These are phyloP conservation scores for Ceraclea dissimilis DNA, from an alignment of 2,888 invertebrate species.

Conservation along the genomic window DNA sequence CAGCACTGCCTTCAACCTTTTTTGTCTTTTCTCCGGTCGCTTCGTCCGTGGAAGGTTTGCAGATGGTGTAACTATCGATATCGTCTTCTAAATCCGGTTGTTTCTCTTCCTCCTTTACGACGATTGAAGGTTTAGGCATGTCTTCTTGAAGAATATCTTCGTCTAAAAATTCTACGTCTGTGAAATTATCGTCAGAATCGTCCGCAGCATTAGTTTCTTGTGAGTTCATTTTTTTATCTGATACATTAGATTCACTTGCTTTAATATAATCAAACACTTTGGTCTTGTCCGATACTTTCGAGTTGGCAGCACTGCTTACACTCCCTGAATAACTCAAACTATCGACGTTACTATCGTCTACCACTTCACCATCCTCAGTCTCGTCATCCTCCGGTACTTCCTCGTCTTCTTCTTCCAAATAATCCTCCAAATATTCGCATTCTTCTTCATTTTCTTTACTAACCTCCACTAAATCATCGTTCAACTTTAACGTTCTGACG, in stretches of 20 bases:
- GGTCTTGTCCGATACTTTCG: background rate
- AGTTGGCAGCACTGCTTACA: background rate
- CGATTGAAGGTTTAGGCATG: background rate
- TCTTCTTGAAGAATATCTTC: slow-evolving; percentile 9
- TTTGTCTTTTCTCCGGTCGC: background rate
- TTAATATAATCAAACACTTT: background rate
- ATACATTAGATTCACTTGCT: background rate
- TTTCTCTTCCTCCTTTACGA: slow-evolving; percentile 6
- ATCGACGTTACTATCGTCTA: background rate
- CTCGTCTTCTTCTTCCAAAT: slow-evolving; percentile 17
- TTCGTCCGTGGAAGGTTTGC: background rate
- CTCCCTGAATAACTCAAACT: background rate
- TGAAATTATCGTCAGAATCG: slow-evolving; percentile 9
- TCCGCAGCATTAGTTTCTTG: background rate
- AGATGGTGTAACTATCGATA: slow-evolving; percentile 8
- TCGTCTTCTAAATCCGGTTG: slow-evolving; percentile 23
- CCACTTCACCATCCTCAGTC: slow-evolving; percentile 7
- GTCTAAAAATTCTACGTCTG: slow-evolving; percentile 12
- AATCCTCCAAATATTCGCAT: slow-evolving; percentile 10
- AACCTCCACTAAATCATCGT: background rate
- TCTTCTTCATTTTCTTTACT: slow-evolving; percentile 4
- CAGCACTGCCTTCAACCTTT: background rate
- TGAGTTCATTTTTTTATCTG: background rate
- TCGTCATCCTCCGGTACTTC: slow-evolving; percentile 11
- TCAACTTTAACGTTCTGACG: background rate